Conservation (phyloP, 2,113 vertebrate genomes). For the Orientallactaga bullata region DNA sequence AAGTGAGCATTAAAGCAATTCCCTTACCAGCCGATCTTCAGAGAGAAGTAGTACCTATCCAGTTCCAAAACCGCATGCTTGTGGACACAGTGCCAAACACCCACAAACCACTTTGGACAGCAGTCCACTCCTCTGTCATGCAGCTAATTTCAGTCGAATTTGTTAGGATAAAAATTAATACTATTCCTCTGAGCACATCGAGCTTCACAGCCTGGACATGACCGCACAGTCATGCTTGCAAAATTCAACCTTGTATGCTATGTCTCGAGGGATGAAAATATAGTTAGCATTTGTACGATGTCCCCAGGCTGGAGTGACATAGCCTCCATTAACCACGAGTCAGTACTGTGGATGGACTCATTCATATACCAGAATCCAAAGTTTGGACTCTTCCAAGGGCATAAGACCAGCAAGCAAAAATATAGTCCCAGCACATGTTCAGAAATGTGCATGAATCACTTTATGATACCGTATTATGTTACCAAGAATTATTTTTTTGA, state of each 20-base stretch:
- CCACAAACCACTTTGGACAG: not conserved
- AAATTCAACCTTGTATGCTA: not conserved
- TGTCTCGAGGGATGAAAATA: not conserved
- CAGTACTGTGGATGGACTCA: not conserved
- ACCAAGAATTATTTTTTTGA: not conserved
- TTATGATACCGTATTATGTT: not conserved
- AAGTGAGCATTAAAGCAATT: not conserved
- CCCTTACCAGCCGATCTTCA: not conserved
- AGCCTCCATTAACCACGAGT: not conserved
- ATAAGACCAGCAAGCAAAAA: not conserved
- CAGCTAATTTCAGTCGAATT: not conserved
- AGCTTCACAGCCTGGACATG: not conserved
- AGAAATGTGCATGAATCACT: not conserved
- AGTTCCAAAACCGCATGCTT: not conserved
- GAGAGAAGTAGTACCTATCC: not conserved
- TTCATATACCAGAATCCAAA: not conserved
- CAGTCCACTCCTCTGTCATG: not conserved
- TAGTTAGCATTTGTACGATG: not conserved
- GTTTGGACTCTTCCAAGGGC: not conserved
- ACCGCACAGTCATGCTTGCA: not conserved
- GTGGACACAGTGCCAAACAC: too few species aligned
- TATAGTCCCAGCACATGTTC: fast-evolving
- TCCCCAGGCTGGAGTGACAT: not conserved
- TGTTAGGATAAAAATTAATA: not conserved
- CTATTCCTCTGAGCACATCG: not conserved